phyloP scores from a whole-genome alignment of 2,113 vertebrate genomes.

The Scophthalmus maximus region DNA sequence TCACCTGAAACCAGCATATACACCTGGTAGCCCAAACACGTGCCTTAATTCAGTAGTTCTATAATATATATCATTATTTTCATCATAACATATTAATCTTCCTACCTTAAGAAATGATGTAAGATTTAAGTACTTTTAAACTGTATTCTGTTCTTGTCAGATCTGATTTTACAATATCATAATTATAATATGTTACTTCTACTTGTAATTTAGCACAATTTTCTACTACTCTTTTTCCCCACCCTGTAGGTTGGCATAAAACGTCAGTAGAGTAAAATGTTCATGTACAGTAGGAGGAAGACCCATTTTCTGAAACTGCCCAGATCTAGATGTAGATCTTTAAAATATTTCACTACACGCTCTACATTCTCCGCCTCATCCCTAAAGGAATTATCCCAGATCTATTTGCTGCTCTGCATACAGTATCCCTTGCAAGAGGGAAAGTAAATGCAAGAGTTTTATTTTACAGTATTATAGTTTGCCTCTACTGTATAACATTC shows the following conservation, averaged over 20 bases:
- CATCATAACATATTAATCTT: too few relatives aligned
- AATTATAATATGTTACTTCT: not conserved
- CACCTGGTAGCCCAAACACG: not conserved
- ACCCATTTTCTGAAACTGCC: not conserved
- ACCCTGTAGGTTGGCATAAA: not conserved
- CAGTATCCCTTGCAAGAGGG: not conserved
- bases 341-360: not conserved
- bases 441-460: slow-evolving; percentile 20
- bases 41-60: not conserved
- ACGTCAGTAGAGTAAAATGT: not conserved
- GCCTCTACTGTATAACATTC: not conserved
- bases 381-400: slow-evolving; percentile 22
- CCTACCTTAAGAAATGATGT: too few relatives aligned
- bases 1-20: too few relatives aligned
- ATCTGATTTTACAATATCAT: too few relatives aligned
- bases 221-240: not conserved
- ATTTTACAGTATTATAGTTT: slow-evolving; percentile 22
- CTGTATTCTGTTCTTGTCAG: too few relatives aligned
- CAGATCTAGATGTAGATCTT: not conserved
- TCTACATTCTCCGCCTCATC: not conserved
- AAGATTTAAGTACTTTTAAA: too few relatives aligned
- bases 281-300: not conserved
- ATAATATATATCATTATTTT: too few relatives aligned
- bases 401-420: slow-evolving; percentile 3
- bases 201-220: not conserved